Evolutionary conservation across 64 coral and sea anemone genomes (phyloP), one percentile per base, ranked within the genome.

Genomic region (Montipora efflorescens): DNA sequence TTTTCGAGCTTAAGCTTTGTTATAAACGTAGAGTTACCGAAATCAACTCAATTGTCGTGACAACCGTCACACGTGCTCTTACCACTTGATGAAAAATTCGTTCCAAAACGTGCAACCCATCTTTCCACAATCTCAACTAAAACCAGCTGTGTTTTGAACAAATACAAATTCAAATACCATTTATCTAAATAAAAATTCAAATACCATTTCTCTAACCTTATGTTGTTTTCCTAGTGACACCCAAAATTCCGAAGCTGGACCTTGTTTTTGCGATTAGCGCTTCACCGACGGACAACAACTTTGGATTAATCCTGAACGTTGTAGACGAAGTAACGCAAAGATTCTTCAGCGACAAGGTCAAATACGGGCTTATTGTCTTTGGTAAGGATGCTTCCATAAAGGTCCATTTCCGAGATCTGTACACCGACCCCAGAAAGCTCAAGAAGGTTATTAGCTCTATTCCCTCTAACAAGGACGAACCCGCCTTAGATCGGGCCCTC

Each of bases 351-450:
- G 78, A 83, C 4, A 72, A 81, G 28, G 88, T 97, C 57, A 74
- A 67, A n/a, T 97, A 97, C 88, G 96, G 96, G 49, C 82, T 97
- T 78, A 79, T 97, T 75, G 70, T 97, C 5, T 97, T 92, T 59
- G 96, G 93, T n/a, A 80, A 77, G 77, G 88, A 48, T 50, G 96
- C 89, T 18, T 83, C 75, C 22, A 75, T 78, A 64, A 89, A 89
- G 84, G 67, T 95, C 19, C 72, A 86, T 3, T 84, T 98, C 18
- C 28, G 67, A 47, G 93, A 92, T n/a, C 28, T 19, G 12, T 79
- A 89, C 77, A 18, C 10, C 0, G 91, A 97, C n/a, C 78, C 81
- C 8, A 50, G n/a, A 18, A 62, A 16, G 12, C 62, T 98, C 8
- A 64, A 84, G 83, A 87, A 16, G 15, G 79, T 79, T 58, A 94